phyloP scores from a whole-genome alignment of 2,113 vertebrate species.

The Lepus americanus region DNA sequence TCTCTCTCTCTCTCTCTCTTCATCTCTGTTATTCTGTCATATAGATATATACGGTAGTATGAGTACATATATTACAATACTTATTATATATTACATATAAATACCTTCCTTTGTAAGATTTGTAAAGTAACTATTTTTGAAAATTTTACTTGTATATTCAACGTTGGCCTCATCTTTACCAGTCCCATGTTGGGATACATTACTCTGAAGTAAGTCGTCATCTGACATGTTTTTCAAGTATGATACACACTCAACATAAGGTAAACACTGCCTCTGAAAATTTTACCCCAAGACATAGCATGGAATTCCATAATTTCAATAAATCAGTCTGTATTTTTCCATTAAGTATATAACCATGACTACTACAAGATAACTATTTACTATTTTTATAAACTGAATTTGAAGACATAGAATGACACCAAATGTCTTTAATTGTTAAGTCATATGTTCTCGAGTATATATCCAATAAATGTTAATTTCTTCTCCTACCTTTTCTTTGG shows the following conservation, averaged over 20 bases:
- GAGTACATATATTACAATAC: too few species aligned
- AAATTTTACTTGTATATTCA: background rate
- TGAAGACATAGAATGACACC: background rate
- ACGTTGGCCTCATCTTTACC: background rate
- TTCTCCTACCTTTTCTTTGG: background rate
- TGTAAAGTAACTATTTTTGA: background rate
- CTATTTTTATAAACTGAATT: background rate
- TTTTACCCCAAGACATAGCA: background rate
- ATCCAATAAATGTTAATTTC: background rate
- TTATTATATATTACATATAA: background rate
- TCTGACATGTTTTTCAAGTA: background rate
- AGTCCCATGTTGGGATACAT: background rate
- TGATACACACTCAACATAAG: background rate
- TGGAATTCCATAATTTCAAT: background rate
- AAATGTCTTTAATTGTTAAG: background rate
- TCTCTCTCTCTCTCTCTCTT: too few species aligned
- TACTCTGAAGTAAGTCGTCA: background rate
- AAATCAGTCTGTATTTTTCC: background rate
- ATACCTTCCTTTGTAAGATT: background rate
- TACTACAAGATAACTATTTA: background rate
- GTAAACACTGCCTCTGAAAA: conserved; percentile 22
- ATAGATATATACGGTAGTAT: too few species aligned
- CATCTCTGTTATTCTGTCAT: too few species aligned
- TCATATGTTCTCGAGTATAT: background rate
- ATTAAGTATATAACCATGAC: background rate